Evolutionary conservation across 2,888 invertebrate species (phyloP).

Genomic region (Zaprionus obscuricornis): DNA sequence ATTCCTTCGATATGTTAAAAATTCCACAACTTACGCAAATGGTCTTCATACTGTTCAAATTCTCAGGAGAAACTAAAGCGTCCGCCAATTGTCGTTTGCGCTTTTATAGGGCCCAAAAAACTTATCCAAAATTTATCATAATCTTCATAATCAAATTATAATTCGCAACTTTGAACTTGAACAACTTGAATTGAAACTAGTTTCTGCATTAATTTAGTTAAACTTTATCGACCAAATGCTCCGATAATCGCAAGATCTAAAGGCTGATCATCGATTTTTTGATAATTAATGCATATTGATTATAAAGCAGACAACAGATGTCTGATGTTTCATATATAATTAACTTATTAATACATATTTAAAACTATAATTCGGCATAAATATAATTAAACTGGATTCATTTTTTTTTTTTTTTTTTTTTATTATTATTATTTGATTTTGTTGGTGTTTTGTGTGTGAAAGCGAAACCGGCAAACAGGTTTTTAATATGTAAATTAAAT

Average conservation of each 20-base stretch:
- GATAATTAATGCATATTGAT: slow-evolving; percentile 13
- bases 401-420: slow-evolving; percentile 1
- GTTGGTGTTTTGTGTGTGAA: slow-evolving; percentile 24
- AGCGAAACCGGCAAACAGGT: slow-evolving; percentile 38
- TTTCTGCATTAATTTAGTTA: slow-evolving; percentile 38
- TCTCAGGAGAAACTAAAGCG: slow-evolving; percentile 46
- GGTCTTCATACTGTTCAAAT: slow-evolving; percentile 55
- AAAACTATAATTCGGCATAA: slow-evolving; percentile 18
- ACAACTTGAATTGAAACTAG: slow-evolving; percentile 58
- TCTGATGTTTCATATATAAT: slow-evolving; percentile 5
- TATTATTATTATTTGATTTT: slow-evolving; percentile 4
- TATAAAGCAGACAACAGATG: slow-evolving; percentile 14
- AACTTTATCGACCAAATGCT: slow-evolving; percentile 35
- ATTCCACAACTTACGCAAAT: slow-evolving; percentile 48
- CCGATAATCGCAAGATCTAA: slow-evolving; percentile 28
- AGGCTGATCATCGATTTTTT: slow-evolving; percentile 7
- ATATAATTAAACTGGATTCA: no score
- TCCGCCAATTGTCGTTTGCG: slow-evolving; percentile 4
- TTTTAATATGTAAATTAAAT: slow-evolving; percentile 25
- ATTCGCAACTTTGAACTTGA: slow-evolving; percentile 73
- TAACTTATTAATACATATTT: neutral
- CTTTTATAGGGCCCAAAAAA: slow-evolving; percentile 55
- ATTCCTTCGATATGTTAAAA: no score
- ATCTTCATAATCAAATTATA: slow-evolving; percentile 54
- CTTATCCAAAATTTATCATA: slow-evolving; percentile 27